A percentile compares a stretch with the other conserved stretches of the same genome.
These are phyloP conservation scores for Caenorhabditis wallacei DNA, from an alignment of 2,888 invertebrate species.

Conservation along the genomic window DNA sequence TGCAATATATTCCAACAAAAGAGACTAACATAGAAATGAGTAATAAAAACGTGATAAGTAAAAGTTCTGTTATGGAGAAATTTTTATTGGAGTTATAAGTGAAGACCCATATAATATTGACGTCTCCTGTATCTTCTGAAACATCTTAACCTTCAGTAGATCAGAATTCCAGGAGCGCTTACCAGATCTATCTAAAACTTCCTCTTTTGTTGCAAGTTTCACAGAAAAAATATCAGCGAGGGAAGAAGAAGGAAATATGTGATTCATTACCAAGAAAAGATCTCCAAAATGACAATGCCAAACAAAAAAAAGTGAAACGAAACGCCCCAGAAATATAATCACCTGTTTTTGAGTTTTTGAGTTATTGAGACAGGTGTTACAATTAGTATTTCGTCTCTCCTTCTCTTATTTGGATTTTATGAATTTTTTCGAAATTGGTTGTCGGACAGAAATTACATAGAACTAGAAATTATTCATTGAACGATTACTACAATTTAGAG, in stretches of 20 bases:
- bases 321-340: slow-evolving; percentile 33
- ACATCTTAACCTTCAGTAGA: background rate
- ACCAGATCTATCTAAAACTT: slow-evolving; percentile 34
- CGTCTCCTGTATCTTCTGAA: slow-evolving; percentile 36
- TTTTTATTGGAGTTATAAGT: slow-evolving; percentile 48
- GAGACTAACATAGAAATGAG: slow-evolving; percentile 12
- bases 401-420: background rate
- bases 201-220: slow-evolving; percentile 34
- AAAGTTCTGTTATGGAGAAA: slow-evolving; percentile 12
- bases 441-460: background rate
- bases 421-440: background rate
- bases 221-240: slow-evolving; percentile 14
- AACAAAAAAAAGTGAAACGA: background rate
- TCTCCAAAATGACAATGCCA: background rate
- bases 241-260: background rate
- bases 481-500: background rate
- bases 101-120: slow-evolving; percentile 52
- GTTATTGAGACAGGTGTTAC: background rate
- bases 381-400: background rate
- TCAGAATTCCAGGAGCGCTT: background rate
- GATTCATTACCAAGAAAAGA: background rate
- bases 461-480: background rate
- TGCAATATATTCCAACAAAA: slow-evolving; percentile 27
- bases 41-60: slow-evolving; percentile 22
- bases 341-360: slow-evolving; percentile 35